Percentiles rank a stretch among this genome's conserved stretches.
Conservation (phyloP, 64 coral and sea anemone species). For the Acropora tenuis region DNA sequence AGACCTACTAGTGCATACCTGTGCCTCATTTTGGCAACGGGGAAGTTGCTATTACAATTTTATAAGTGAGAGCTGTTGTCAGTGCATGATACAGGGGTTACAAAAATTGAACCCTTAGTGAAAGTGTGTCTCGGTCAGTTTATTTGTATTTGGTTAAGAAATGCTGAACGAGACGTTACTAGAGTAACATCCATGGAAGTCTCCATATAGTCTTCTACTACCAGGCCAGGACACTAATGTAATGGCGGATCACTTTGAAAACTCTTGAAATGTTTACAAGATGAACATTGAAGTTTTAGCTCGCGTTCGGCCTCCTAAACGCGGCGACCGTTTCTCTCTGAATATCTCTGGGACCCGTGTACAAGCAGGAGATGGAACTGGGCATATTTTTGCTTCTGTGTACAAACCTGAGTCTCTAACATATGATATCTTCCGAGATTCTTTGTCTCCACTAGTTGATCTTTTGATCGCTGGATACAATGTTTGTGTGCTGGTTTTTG, state of each 20-base stretch:
- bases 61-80: no score
- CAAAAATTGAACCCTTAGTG: no score
- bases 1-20: no score
- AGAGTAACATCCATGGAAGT: no score
- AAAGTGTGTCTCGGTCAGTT: no score
- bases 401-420: constrained; percentile 58
- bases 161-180: no score
- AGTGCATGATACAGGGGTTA: no score
- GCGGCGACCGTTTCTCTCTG: constrained; percentile 63
- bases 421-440: constrained; percentile 80
- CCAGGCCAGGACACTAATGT: constrained; percentile 2
- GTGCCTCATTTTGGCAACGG: no score
- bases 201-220: no score
- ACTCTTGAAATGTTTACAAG: neutral
- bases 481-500: constrained; percentile 75
- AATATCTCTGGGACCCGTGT: constrained; percentile 82
- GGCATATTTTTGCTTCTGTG: constrained; percentile 69
- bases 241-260: neutral
- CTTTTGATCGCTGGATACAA: constrained; percentile 81
- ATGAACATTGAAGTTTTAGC: constrained; percentile 93
- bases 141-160: no score
- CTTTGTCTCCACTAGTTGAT: constrained; percentile 72
- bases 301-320: constrained; percentile 72
- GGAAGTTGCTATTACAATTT: no score
- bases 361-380: constrained; percentile 66